Percentiles rank a stretch among this genome's conserved stretches.
Evolutionary conservation across 2,888 invertebrate species (phyloP).

Genomic region (Pedicia rivosa): DNA sequence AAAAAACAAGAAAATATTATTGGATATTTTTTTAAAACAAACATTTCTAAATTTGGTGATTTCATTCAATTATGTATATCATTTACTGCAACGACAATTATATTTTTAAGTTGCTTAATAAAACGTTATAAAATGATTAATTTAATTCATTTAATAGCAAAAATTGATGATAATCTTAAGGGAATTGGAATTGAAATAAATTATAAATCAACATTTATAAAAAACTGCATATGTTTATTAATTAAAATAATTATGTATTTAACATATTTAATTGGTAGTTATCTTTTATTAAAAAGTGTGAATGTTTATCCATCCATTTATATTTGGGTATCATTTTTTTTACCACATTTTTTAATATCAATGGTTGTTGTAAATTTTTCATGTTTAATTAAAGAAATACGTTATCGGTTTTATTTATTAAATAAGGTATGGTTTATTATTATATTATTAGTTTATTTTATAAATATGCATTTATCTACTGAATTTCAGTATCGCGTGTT

Average conservation of each 20-base stretch:
- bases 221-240: conserved; percentile 19
- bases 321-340: background rate
- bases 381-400: conserved; percentile 18
- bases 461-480: too few species aligned
- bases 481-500: too few species aligned
- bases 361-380: background rate
- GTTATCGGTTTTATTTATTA: conserved; percentile 22
- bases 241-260: conserved; percentile 20
- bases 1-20: too few species aligned
- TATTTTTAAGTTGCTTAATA: conserved; percentile 20
- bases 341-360: background rate
- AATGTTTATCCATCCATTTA: conserved; percentile 13
- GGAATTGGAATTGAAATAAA: conserved; percentile 24
- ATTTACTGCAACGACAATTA: conserved; percentile 16
- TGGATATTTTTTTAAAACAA: too few species aligned
- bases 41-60: too few species aligned
- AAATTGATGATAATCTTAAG: conserved; percentile 20
- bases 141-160: conserved; percentile 19
- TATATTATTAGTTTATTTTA: too few species aligned
- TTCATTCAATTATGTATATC: too few species aligned
- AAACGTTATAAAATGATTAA: conserved; percentile 20
- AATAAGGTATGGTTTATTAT: too few species aligned
- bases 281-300: conserved; percentile 19
- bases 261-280: conserved; percentile 24
- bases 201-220: conserved; percentile 24